Base-by-base conservation (phyloP, 2,888 invertebrate species). In the Priocnemis perturbator region DNA sequence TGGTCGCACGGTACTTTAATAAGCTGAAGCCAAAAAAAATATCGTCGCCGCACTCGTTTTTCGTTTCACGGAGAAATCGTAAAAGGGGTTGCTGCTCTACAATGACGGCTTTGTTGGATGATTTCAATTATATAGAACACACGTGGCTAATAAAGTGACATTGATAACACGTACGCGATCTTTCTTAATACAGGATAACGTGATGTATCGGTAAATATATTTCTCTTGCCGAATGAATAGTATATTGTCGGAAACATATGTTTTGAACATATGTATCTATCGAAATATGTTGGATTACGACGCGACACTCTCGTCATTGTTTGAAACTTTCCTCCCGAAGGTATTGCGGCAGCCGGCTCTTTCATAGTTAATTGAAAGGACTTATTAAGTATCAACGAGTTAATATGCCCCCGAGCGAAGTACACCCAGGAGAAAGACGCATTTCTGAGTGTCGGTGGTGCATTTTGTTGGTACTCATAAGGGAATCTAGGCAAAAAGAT, bases 1-100 rank as follows among this genome's bases (percentile, higher is more conserved):
- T 70, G 79, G 81, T 83, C 81, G 79, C 81, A 83, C 79, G 77
- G 79, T 75, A 81, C 76, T 72, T 72, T 69, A 79, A 76, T 79
- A 72, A 70, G 71, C 61, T 63, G 74, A 77, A 78, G 78, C 74
- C 76, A 78, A 71, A 78, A 71, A 78, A 74, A 74, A 78, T 14
- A 62, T 3, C 17, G 47, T 47, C 26, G 26, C 26, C 5, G 26
- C 53, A 56, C 55, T 47, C 55, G 19, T 30, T 67, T 78, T 76
- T 78, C 73, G 70, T 37, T 57, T 19, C 17, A 9, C 19, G 5
- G 14, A 20, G n/a, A 15, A n/a, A 47, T 47, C 3, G 47, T 2
- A 9, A 47, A 9, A 2, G 9, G n/a, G 47, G 9, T 7, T 3
- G 9, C 17, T 3, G 17, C 17, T 20, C 11, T 20, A 3, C 53